Percentiles rank a stretch among this genome's conserved stretches.
These are phyloP conservation scores for Genyomyrus donnyi DNA, from an alignment of 2,113 vertebrate species.

Conservation along the genomic window DNA sequence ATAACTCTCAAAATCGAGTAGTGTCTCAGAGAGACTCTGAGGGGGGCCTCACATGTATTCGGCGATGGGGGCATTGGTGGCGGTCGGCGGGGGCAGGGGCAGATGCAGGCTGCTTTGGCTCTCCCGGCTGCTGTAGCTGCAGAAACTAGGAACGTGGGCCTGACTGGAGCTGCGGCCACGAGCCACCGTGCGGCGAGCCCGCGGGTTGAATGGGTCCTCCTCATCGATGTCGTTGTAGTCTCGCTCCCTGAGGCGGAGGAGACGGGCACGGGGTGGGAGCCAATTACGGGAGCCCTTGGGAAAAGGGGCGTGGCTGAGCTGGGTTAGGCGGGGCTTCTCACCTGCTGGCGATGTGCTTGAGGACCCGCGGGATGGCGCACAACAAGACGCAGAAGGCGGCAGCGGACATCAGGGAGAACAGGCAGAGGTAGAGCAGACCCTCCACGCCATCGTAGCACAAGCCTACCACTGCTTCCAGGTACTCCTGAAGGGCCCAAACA, in stretches of 20 bases:
- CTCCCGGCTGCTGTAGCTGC: slow-evolving; percentile 85
- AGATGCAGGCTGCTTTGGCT: slow-evolving; percentile 85
- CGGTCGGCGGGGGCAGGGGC: slow-evolving; percentile 52
- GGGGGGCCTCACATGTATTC: slow-evolving; percentile 82
- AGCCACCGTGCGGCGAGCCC: slow-evolving; percentile 64
- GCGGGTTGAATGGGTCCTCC: slow-evolving; percentile 89
- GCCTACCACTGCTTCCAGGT: slow-evolving; percentile 81
- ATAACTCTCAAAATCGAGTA: background rate
- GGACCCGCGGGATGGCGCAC: slow-evolving; percentile 65
- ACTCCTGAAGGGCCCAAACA: slow-evolving; percentile 64
- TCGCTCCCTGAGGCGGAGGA: slow-evolving; percentile 60
- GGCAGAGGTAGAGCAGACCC: slow-evolving; percentile 83
- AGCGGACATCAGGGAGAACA: slow-evolving; percentile 83
- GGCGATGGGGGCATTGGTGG: slow-evolving; percentile 73
- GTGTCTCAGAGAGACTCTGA: background rate
- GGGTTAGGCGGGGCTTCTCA: slow-evolving; percentile 39
- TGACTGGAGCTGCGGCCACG: slow-evolving; percentile 71
- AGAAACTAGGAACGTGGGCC: slow-evolving; percentile 85
- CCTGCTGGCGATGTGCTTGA: slow-evolving; percentile 70
- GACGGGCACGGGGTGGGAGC: background rate
- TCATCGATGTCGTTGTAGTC: slow-evolving; percentile 87
- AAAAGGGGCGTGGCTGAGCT: background rate
- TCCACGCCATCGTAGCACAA: slow-evolving; percentile 89
- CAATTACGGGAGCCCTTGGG: background rate
- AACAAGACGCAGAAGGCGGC: slow-evolving; percentile 73